Conservation (phyloP, 2,113 vertebrate species). For the Ochotona princeps region DNA sequence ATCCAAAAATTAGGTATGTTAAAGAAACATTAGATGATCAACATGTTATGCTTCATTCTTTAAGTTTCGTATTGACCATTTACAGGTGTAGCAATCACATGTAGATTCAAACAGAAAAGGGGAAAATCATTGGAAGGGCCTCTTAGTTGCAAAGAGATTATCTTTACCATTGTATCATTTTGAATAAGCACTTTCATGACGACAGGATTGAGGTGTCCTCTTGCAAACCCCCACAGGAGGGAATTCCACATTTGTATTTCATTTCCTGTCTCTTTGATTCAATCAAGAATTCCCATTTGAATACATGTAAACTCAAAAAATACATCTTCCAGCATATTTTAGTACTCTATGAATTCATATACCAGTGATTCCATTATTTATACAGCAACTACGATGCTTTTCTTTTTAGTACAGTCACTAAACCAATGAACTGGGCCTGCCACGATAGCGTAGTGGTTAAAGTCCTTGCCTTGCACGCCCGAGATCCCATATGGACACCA, state of each 20-base stretch:
- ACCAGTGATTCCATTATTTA: neutral
- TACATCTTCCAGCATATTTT: neutral
- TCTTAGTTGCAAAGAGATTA: neutral
- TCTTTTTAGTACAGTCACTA: neutral
- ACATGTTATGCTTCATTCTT: neutral
- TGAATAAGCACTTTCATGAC: neutral
- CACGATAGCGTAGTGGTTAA: too few relatives aligned
- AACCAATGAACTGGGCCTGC: too few relatives aligned
- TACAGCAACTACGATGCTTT: neutral
- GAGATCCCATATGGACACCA: too few relatives aligned
- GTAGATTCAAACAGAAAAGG: neutral
- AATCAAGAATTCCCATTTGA: constrained; percentile 8
- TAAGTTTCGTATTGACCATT: neutral
- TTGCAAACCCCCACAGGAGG: neutral
- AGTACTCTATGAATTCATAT: neutral
- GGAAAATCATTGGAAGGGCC: neutral
- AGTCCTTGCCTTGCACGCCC: too few relatives aligned
- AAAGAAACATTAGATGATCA: constrained; percentile 31
- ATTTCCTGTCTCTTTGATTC: constrained; percentile 39
- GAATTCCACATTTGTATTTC: neutral
- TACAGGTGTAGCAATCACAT: neutral
- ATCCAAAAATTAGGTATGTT: constrained; percentile 23
- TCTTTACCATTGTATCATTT: neutral
- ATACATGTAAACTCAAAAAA: neutral
- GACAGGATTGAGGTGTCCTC: neutral